Conservation (phyloP, 1,140 invertebrate species). For the Panagrolaimus sp. region DNA sequence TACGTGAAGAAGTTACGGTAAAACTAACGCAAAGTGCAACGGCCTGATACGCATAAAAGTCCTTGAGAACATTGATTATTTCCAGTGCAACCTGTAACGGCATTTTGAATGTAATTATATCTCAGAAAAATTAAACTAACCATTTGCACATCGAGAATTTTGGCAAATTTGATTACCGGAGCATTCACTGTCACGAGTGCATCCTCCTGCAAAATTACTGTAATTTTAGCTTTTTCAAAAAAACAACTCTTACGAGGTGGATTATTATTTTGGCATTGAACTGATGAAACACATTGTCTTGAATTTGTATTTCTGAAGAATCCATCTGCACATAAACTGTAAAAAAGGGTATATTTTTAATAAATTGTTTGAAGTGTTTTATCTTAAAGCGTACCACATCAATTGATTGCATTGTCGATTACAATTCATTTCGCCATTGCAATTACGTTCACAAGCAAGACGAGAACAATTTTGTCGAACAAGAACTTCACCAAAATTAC, state of each 20-base stretch:
- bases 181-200: not conserved
- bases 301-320: not conserved
- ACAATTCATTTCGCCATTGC: not conserved
- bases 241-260: not conserved
- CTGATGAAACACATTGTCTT: not conserved
- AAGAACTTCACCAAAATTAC: conserved; percentile 7
- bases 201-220: not conserved
- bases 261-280: not conserved
- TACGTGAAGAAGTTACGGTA: not conserved
- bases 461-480: conserved; percentile 10
- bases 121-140: no score
- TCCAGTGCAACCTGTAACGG: not conserved
- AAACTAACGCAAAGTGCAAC: not conserved
- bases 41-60: not conserved
- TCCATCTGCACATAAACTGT: conserved; percentile 9
- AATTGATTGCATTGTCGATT: conserved; percentile 8
- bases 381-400: no score
- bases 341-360: no score
- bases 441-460: conserved; percentile 5
- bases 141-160: no score
- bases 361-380: no score
- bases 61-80: not conserved
- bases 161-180: not conserved
- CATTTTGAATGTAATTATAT: not conserved
- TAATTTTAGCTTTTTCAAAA: not conserved